Percentiles rank a stretch among this genome's conserved stretches.
Evolutionary conservation across 2,888 invertebrate genomes (phyloP).

Genomic region (Sinohyriopsis cumingii): DNA sequence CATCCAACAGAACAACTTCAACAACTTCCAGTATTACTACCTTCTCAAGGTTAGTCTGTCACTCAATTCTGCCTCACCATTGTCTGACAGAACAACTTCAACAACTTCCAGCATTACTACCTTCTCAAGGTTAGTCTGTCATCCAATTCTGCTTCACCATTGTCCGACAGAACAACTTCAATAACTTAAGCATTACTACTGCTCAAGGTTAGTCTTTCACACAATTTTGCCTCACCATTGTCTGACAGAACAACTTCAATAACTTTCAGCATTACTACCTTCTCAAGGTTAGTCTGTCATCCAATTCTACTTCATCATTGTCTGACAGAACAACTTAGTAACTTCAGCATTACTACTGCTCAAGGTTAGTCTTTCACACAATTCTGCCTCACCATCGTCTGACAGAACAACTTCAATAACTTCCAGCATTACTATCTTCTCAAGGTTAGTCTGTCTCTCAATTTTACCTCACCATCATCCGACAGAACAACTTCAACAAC

Average conservation of each 20-base stretch:
- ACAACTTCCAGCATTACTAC: no score
- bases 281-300: constrained; percentile 79
- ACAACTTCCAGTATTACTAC: constrained; percentile 94
- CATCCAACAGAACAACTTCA: constrained; percentile 93
- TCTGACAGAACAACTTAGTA: constrained; percentile 73
- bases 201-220: constrained; percentile 83
- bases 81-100: no score
- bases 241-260: constrained; percentile 93
- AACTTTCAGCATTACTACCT: constrained; percentile 96
- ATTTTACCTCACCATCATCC: constrained; percentile 92
- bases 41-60: constrained; percentile 81
- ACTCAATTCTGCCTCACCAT: no score
- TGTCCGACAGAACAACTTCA: constrained; percentile 92
- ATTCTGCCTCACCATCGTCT: constrained; percentile 92
- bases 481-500: constrained; percentile 94
- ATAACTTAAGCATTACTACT: no score
- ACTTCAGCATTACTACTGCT: no score
- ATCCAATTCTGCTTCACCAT: constrained; percentile 73
- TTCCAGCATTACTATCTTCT: constrained; percentile 96
- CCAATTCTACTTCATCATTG: constrained; percentile 93
- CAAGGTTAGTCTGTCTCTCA: constrained; percentile 92
- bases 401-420: constrained; percentile 94
- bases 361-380: constrained; percentile 85
- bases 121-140: no score
- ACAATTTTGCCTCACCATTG: constrained; percentile 93